phyloP scores from a whole-genome alignment of 2,797 vertebrate species.

The Dicrostonyx torquatus region DNA sequence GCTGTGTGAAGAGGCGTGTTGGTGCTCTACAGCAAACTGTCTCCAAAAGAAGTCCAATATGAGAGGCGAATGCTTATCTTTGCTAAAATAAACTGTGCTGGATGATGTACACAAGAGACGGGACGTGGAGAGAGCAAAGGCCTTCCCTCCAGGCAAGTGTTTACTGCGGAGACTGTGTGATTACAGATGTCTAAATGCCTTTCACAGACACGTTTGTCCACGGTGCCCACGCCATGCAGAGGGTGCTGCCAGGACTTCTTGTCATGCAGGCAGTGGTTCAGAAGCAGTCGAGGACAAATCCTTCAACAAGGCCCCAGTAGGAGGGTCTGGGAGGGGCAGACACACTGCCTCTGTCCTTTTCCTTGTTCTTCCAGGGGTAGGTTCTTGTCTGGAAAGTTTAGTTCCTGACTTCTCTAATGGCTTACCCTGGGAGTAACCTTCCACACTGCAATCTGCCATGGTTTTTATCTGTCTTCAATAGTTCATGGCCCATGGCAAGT shows the following conservation, averaged over 20 bases:
- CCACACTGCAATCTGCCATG: not conserved
- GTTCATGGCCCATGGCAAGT: not conserved
- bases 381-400: not conserved
- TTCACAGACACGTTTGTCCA: not conserved
- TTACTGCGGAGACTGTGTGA: slow-evolving; percentile 32
- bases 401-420: not conserved
- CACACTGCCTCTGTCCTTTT: not conserved
- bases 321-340: not conserved
- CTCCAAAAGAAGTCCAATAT: not conserved
- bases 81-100: slow-evolving; percentile 56
- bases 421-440: not conserved
- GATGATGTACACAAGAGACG: slow-evolving; percentile 57
- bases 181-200: slow-evolving; percentile 31
- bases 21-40: not conserved
- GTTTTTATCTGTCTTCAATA: not conserved
- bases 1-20: no score
- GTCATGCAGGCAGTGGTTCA: fast-evolving
- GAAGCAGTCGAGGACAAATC: fast-evolving
- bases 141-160: slow-evolving; percentile 57
- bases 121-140: slow-evolving; percentile 60
- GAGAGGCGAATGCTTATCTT: slow-evolving; percentile 28
- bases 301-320: fast-evolving
- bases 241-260: fast-evolving
- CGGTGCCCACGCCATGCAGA: not conserved
- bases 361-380: not conserved